phyloP scores from a whole-genome alignment of 2,888 invertebrate genomes.

The Argyra leucocephala region DNA sequence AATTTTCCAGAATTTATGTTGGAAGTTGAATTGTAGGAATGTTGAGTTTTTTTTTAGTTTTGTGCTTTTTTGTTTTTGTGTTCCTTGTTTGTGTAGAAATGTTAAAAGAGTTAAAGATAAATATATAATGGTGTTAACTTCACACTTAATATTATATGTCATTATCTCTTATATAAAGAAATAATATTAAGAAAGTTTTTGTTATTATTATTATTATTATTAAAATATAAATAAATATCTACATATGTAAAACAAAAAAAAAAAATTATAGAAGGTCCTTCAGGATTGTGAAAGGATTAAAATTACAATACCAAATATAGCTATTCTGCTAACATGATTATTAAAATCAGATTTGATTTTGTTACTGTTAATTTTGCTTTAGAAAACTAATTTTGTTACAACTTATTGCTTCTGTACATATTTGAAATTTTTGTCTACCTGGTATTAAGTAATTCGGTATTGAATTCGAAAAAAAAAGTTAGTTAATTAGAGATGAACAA shows the following conservation, averaged over 20 bases:
- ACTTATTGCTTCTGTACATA: too few relatives aligned
- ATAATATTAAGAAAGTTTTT: background rate
- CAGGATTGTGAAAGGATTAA: too few relatives aligned
- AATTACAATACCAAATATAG: too few relatives aligned
- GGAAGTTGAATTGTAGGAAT: too few relatives aligned
- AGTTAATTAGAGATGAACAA: too few relatives aligned
- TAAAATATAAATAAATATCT: too few relatives aligned
- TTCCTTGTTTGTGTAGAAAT: background rate
- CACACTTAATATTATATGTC: constrained; percentile 6
- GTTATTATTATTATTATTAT: background rate
- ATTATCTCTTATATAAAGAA: background rate
- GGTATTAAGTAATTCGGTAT: too few relatives aligned
- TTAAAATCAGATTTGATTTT: too few relatives aligned
- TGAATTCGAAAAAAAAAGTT: background rate
- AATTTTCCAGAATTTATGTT: background rate
- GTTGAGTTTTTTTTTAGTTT: background rate
- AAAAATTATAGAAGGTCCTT: too few relatives aligned
- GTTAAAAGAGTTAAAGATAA: background rate
- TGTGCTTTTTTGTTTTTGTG: background rate
- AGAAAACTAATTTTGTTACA: background rate
- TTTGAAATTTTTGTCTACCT: too few relatives aligned
- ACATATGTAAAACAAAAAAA: background rate
- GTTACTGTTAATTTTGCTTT: background rate
- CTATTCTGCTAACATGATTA: too few relatives aligned
- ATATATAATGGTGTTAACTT: background rate